These are phyloP conservation scores for Stenurella melanura DNA, from an alignment of 2,888 invertebrate species.

Conservation along the genomic window DNA sequence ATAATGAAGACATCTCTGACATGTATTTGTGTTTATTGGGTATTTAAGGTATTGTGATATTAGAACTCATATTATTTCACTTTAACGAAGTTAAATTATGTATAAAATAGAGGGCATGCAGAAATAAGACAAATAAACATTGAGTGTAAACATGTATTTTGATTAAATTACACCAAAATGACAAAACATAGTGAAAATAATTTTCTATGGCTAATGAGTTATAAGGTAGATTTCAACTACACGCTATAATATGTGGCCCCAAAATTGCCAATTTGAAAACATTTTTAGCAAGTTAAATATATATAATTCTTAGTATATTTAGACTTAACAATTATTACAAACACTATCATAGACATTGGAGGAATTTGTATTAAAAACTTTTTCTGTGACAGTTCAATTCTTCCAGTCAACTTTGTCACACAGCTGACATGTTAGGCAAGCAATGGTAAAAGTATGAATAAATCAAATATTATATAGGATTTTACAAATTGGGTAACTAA, in stretches of 20 bases:
- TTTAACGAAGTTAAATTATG: too few relatives aligned
- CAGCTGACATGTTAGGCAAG: background rate
- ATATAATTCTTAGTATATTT: background rate
- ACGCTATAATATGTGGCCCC: conserved; percentile 40
- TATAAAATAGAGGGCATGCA: too few relatives aligned
- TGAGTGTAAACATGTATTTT: conserved; percentile 30
- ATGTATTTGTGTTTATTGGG: too few relatives aligned
- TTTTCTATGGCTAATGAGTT: conserved; percentile 32
- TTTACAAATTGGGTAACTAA: background rate
- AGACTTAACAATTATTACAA: background rate
- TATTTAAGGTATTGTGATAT: too few relatives aligned
- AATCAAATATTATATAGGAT: background rate
- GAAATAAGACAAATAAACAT: conserved; percentile 6
- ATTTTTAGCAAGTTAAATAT: background rate
- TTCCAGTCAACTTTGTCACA: background rate
- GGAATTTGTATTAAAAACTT: background rate
- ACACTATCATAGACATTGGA: background rate
- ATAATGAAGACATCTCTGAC: too few relatives aligned
- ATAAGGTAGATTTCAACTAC: conserved; percentile 23
- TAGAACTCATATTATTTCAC: too few relatives aligned
- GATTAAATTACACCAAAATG: conserved; percentile 38
- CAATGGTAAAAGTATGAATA: background rate
- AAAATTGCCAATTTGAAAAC: conserved; percentile 41
- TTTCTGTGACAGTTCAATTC: background rate
- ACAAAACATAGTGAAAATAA: conserved; percentile 41